Evolutionary conservation across 2,797 vertebrate genomes (phyloP), one percentile per base, ranked within the genome.

Genomic region (Eulemur rubriventer): DNA sequence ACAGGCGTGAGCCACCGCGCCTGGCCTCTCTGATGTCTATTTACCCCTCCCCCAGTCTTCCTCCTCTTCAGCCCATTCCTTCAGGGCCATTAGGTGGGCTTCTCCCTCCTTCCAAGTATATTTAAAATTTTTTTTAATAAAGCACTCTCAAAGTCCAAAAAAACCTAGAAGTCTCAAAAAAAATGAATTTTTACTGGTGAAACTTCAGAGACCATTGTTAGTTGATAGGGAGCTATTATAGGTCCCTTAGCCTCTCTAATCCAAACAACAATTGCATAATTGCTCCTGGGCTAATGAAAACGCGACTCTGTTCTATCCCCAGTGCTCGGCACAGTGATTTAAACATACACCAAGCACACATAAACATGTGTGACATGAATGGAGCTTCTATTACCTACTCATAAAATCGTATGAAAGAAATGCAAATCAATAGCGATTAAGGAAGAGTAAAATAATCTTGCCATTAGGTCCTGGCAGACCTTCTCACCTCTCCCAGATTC

Each of bases 381-480:
- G 8, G 6, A 1, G 17, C 46, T 76, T 90, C 57, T 78, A 46
- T 46, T 75, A 65, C 43, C 41, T 89, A 81, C 24, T 94, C 82
- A 90, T 57, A 91, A 91, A 94, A 80, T 84, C 4, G 12, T 48
- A 43, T 82, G 26, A 84, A 96, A 94, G n/a, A 79, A 86, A 84
- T 59, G 9, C 3, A 78, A 94, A 90, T 65, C 61, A 93, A 20
- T 24, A 72, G 33, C 35, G 48, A 91, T 81, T 24, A 81, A 35
- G n/a, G n/a, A 88, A 78, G 24, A 81, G 52, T 26, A 61, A 55
- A 91, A 76, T 59, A 41, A 85, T 84, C 33, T 11, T 88, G 48
- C 55, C 43, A 83, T 79, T 81, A 92, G 22, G 52, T 76, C 17
- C 46, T 87, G 57, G 41, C 28, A 95, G 26, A 89, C n/a, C 14